phyloP scores from a whole-genome alignment of 2,797 vertebrate genomes.

The Sebastes hubbsi region DNA sequence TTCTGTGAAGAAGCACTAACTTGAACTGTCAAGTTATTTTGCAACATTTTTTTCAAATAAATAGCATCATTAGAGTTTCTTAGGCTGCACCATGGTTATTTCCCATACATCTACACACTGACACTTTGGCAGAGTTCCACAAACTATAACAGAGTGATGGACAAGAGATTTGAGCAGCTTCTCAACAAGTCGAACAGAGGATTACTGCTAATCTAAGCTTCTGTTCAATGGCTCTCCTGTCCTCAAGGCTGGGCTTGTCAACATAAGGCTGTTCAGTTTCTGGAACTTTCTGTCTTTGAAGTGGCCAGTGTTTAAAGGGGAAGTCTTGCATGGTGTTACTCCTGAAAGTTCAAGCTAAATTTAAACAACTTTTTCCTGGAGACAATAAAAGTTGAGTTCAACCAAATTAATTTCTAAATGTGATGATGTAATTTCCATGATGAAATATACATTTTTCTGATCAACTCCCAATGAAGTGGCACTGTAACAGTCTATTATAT shows the following conservation, averaged over 20 bases:
- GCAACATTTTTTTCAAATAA: background rate
- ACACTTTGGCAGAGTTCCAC: constrained; percentile 15
- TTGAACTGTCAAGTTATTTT: background rate
- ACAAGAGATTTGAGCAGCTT: constrained; percentile 59
- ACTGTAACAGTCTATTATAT: background rate
- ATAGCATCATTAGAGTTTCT: background rate
- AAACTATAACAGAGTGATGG: constrained; percentile 40
- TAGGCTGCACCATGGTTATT: background rate
- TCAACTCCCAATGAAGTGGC: background rate
- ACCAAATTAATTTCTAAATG: background rate
- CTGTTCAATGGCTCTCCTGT: constrained; percentile 72
- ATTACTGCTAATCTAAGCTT: constrained; percentile 78
- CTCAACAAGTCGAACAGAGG: constrained; percentile 60
- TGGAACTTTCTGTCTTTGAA: constrained; percentile 45
- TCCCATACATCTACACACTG: background rate
- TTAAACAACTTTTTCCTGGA: background rate
- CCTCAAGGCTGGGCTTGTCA: constrained; percentile 57
- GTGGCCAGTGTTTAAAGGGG: constrained; percentile 40
- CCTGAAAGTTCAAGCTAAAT: constrained; percentile 13
- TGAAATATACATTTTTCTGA: background rate
- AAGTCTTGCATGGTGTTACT: background rate
- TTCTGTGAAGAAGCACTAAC: background rate
- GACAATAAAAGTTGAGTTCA: background rate
- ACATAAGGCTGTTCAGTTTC: constrained; percentile 63
- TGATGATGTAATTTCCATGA: background rate